Evolutionary conservation across 2,797 vertebrate species (phyloP).

Genomic region (Gadopsis marmoratus): DNA sequence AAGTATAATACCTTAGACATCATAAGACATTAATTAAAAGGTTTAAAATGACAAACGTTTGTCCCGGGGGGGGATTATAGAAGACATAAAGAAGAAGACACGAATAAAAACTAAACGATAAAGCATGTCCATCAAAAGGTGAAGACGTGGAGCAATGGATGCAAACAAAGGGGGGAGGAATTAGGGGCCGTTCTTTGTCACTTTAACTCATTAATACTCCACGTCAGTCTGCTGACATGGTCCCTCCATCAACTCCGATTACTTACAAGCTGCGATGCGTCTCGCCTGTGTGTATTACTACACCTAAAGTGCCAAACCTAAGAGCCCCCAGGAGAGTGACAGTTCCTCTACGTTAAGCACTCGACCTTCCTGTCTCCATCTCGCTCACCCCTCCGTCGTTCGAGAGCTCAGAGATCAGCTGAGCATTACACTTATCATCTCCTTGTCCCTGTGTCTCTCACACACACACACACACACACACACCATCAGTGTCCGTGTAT

Average conservation of each 20-base stretch:
- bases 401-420: slow-evolving; percentile 1
- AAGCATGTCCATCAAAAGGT: background rate
- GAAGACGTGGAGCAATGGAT: background rate
- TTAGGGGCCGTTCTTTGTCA: background rate
- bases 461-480: slow-evolving; percentile 7
- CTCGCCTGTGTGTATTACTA: slow-evolving; percentile 14
- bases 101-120: background rate
- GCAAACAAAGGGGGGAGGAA: background rate
- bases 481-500: background rate
- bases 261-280: background rate
- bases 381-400: background rate
- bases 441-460: no score
- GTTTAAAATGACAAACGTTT: background rate
- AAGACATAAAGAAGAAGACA: background rate
- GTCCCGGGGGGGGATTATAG: background rate
- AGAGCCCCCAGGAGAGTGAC: background rate
- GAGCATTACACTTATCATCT: background rate
- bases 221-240: background rate
- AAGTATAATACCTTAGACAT: background rate
- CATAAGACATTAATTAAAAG: background rate
- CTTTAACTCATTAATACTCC: slow-evolving; percentile 21
- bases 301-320: no score
- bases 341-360: no score
- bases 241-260: background rate
- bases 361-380: background rate